Evolutionary conservation across 2,797 vertebrate genomes (phyloP), one percentile per base, ranked within the genome.

Genomic region (Schizopygopsis malacanthus): DNA sequence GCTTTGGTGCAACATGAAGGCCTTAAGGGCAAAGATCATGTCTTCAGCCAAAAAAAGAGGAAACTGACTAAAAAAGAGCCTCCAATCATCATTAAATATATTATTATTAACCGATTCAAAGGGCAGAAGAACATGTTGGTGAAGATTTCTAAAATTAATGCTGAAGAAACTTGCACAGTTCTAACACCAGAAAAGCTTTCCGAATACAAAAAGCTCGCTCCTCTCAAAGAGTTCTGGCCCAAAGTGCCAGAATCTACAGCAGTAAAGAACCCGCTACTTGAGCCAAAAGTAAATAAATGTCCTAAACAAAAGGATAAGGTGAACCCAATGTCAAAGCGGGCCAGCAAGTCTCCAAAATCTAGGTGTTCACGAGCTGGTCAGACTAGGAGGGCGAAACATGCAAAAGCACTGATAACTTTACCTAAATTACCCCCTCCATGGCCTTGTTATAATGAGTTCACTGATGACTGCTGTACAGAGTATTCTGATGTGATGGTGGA

Each of bases 61-160:
- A 98, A 94, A 88, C 91, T 97, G 88, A 95, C 95, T 78, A 96
- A 96, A 94, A 99, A 98, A 89, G 94, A 99, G 81, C 97, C 98
- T 18, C 98, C 98, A 45, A 95, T 99, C 89, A 98, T 99, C 90
- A 99, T 99, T 91, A 99, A 99, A 91, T 99, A 99, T 91, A 99
- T 99, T 89, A 99, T 99, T 87, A 99, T 99, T 91, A 99, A 99
- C 93, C 94, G 98, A 88, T 99, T 99, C 92, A 99, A 98, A 95
- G 98, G 98, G 79, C 97, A 98, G 92, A 99, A 99, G 94, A 99
- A 99, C 93, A 99, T 99, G 98, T 92, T 98, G 93, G 97, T 99
- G 89, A 99, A 98, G 90, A 95, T 99, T 94, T 96, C 96, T 77
- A 99, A 97, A 95, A 93, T 99, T 92, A 96, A 96, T 86, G 93